A percentile compares a stretch with the other conserved stretches of the same genome.
Evolutionary conservation across 2,797 vertebrate species (phyloP).

Genomic region (Sebastes vulpes): DNA sequence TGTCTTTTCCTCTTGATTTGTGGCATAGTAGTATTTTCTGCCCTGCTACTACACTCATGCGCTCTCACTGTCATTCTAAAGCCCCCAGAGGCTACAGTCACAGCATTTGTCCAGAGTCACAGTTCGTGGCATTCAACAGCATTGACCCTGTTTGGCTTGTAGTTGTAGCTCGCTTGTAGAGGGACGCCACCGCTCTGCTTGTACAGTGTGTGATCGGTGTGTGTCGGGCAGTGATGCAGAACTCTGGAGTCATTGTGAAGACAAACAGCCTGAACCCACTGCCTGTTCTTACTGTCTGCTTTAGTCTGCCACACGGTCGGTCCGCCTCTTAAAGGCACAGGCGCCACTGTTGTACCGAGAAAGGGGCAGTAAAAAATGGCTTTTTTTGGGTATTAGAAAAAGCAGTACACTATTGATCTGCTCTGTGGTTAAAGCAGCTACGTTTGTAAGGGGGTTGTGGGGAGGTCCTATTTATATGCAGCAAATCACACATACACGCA

Average conservation of each 20-base stretch:
- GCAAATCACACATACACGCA: constrained; percentile 27
- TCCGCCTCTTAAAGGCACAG: constrained; percentile 89
- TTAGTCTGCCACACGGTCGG: constrained; percentile 72
- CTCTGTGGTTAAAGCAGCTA: constrained; percentile 41
- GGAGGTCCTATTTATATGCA: constrained; percentile 42
- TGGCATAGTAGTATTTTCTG: constrained; percentile 82
- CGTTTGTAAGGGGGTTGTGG: constrained; percentile 14
- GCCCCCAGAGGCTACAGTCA: constrained; percentile 61
- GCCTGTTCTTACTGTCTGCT: constrained; percentile 81
- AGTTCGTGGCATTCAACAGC: constrained; percentile 32
- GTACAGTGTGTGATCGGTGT: constrained; percentile 44
- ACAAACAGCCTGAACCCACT: constrained; percentile 82
- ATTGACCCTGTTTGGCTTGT: constrained; percentile 37
- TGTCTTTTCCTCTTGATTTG: constrained; percentile 77
- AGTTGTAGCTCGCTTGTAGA: neutral
- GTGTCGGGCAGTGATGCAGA: constrained; percentile 77
- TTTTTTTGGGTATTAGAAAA: constrained; percentile 54
- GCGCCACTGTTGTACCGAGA: constrained; percentile 39
- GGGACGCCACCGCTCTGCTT: constrained; percentile 28
- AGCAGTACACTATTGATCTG: constrained; percentile 31
- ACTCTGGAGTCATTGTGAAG: constrained; percentile 87
- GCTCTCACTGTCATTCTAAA: constrained; percentile 65
- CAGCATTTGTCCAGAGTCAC: constrained; percentile 64
- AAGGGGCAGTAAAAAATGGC: constrained; percentile 69
- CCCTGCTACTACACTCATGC: constrained; percentile 74